Base-by-base conservation (phyloP, 1,140 invertebrate genomes). In the Scaptodrosophila lebanonensis region DNA sequence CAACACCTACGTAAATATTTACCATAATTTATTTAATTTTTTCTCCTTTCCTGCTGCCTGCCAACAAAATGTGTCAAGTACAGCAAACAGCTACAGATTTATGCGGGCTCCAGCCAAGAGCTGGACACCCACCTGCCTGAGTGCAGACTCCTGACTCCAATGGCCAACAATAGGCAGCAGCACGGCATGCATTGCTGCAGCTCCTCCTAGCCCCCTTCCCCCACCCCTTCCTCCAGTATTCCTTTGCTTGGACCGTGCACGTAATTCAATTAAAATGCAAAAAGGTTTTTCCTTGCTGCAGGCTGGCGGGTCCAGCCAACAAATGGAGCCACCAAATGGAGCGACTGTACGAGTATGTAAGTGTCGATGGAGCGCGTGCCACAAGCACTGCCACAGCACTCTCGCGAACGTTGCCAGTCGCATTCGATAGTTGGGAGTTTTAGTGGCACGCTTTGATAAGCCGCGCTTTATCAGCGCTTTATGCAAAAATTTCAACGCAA, bases 1-100 rank as follows among this genome's bases (percentile, higher is more conserved):
- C n/a, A 65, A 50, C 66, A 73, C 73, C 75, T 82, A 79, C 73
- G 75, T 60, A 69, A 73, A 79, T 69, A 69, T 82, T 79, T 79
- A 59, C n/a, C n/a, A n/a, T n/a, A n/a, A n/a, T n/a, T 48, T 35
- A 58, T 77, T 50, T 48, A 73, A 66, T 50, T 38, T 47, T 32
- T 45, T 40, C 15, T 27, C 40, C 12, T 12, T 50, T 29, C 11
- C 30, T 15, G 18, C 29, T 18, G 17, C 3, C 11, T 39, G 15
- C 18, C 30, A 40, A 54, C 66, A 64, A 77, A 68, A 77, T 77
- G 68, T 77, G 73, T 77, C 75, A 79, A 79, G 73, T 79, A 82
- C 73, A 82, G 73, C 75, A 82, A 79, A 79, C 68, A 79, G 75
- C 69, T 82, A 79, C 65, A 73, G 71, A 79, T 79, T 82, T 79